Evolutionary conservation across 2,888 invertebrate genomes (phyloP), one percentile per base, ranked within the genome.

Genomic region (Oligia fasciuncula): DNA sequence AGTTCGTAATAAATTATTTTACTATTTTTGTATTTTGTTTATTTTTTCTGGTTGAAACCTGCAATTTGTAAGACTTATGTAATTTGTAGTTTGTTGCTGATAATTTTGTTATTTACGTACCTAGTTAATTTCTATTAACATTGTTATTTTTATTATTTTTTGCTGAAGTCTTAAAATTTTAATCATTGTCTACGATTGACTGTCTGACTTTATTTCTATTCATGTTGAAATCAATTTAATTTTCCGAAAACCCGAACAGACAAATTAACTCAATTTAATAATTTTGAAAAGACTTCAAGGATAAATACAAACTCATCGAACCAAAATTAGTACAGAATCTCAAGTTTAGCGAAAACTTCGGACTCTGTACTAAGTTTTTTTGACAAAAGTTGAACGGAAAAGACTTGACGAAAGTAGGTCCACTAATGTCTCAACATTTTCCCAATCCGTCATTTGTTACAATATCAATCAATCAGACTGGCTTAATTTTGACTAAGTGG

Each of bases 1-100:
- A 79, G 73, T 84, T 73, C 54, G 77, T 85, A 89, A 89, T 88
- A 81, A 93, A 94, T 94, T 91, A 84, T 85, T 86, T 77, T 80
- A 86, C 85, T 72, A 76, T 87, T 88, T 81, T 76, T 35, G 23
- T 77, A 62, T 60, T 54, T 77, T 80, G 78, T 80, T 75, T 67
- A 6, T 67, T 80, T 80, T 86, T 80, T 85, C 71, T 86, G 87
- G 77, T 85, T 78, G 67, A 67, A n/a, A 11, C 11, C 13, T 46
- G 35, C 8, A 43, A 35, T n/a, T 1, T 29, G 11, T 29, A 11
- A 54, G 49, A 49, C 1, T 51, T 66, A 19, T 19, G 4, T 35
- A 4, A 60, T 67, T 11, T 43, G 0, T 73, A 23, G 14, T 40
- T 40, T n/a, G 4, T 60, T n/a, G 17, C 11, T 23, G 19, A 29